A percentile compares a stretch with the other conserved stretches of the same genome.
Evolutionary conservation across 2,113 vertebrate genomes (phyloP).

Genomic region (Malurus cyaneus): DNA sequence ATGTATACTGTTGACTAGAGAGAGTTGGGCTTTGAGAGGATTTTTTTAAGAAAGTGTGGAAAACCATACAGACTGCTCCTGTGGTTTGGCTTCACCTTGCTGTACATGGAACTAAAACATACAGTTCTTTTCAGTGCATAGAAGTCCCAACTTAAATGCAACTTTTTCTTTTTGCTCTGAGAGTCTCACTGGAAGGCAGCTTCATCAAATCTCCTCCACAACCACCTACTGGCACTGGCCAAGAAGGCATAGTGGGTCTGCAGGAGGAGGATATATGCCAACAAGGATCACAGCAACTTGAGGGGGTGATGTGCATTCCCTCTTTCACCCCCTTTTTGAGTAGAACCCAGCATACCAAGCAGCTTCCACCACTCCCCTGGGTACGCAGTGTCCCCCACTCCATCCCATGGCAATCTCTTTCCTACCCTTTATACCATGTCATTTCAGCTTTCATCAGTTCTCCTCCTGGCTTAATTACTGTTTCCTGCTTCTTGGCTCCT

Average conservation of each 20-base stretch:
- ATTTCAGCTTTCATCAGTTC: background rate
- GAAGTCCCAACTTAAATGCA: background rate
- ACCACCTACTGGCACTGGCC: background rate
- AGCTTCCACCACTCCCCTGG: background rate
- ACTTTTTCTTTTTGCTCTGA: background rate
- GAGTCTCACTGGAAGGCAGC: background rate
- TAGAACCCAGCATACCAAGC: background rate
- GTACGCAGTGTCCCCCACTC: background rate
- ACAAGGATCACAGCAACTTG: background rate
- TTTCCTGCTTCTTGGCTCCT: background rate
- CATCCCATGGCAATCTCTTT: background rate
- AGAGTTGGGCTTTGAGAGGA: background rate
- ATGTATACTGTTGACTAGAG: background rate
- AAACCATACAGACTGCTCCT: background rate
- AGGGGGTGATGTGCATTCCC: rapidly evolving
- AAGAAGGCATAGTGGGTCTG: background rate
- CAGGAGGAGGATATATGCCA: background rate
- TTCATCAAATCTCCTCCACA: background rate
- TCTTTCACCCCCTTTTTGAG: background rate
- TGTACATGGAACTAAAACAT: background rate
- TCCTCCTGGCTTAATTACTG: background rate
- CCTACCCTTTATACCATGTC: background rate
- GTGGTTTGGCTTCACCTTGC: background rate
- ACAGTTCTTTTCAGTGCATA: background rate
- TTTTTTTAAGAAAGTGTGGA: background rate